These are phyloP conservation scores for Alcedo quadribrachys DNA, from an alignment of 2,797 vertebrate genomes.

Conservation along the genomic window DNA sequence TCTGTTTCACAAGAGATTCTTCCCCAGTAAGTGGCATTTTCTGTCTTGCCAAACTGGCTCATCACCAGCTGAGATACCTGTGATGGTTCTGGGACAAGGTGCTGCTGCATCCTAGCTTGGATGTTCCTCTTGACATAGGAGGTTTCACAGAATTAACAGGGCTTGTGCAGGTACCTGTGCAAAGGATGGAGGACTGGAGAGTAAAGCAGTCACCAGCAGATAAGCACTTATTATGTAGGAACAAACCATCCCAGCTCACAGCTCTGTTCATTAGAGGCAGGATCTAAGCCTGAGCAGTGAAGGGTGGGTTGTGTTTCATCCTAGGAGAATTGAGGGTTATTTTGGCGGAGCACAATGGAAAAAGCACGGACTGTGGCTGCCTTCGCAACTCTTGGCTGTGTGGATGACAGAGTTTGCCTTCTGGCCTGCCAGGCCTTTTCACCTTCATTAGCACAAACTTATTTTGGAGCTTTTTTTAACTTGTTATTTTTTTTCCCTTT, in stretches of 20 bases:
- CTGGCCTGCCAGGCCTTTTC: constrained; percentile 34
- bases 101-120: neutral
- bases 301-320: constrained; percentile 34
- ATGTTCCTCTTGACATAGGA: neutral
- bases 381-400: constrained; percentile 38
- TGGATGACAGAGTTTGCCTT: constrained; percentile 48
- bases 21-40: neutral
- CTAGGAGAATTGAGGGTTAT: constrained; percentile 28
- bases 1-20: neutral
- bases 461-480: neutral
- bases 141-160: neutral
- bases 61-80: neutral
- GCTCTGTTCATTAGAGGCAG: neutral
- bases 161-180: neutral
- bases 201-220: neutral
- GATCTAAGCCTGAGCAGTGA: neutral
- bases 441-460: constrained; percentile 36
- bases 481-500: neutral
- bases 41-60: neutral
- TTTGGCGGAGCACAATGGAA: constrained; percentile 56
- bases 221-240: neutral
- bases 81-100: neutral
- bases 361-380: constrained; percentile 39
- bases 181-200: neutral
- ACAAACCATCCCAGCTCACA: neutral